Base-by-base conservation (phyloP, 2,113 vertebrate species). In the Sceloporus tristichus region DNA sequence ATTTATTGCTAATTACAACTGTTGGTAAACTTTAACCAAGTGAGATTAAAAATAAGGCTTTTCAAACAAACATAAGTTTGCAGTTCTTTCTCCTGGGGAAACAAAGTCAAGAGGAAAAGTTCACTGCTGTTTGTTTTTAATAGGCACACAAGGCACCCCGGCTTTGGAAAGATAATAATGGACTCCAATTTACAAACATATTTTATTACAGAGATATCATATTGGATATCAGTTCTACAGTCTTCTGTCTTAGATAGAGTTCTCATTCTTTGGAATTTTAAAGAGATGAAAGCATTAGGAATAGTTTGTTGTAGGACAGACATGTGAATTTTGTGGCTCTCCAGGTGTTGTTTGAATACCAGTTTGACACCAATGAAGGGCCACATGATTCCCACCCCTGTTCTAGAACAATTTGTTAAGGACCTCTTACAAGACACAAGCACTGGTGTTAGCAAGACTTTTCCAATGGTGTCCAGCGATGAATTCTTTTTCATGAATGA, bases 121-220 rank as follows among this genome's bases (percentile, higher is more conserved):
- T 85, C 81, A 71, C 21, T 83, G 3, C 8, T 86, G 25, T 9
- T 86, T 77, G n/a, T 91, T 89, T 91, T 87, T 79, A 85, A 70
- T 11, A 82, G 2, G 62, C 0, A 54, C n/a, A 79, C 4, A 23
- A 25, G 29, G 5, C 0, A 53, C 4, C 68, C 29, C 10, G 21
- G 8, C 5, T 1, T 25, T 23, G 79, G 29, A 82, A 85, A 85
- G 81, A 14, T 16, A 4, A 59, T n/a, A 78, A 65, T 10, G 19
- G 7, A 54, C 68, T 78, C 65, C 56, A 40, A 29, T 65, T 62
- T 62, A 73, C 29, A 59, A 76, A 85, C 13, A 14, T 1, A 40
- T 76, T 85, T 85, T 42, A 85, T 85, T 85, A 40, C 73, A 76
- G 9, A 59, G 23, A 76, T 76, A 48, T 74, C 48, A 74, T 68